Percentiles rank a stretch among this genome's conserved stretches.
phyloP scores from a whole-genome alignment of 2,797 vertebrate genomes.

The Sciaenops ocellatus region DNA sequence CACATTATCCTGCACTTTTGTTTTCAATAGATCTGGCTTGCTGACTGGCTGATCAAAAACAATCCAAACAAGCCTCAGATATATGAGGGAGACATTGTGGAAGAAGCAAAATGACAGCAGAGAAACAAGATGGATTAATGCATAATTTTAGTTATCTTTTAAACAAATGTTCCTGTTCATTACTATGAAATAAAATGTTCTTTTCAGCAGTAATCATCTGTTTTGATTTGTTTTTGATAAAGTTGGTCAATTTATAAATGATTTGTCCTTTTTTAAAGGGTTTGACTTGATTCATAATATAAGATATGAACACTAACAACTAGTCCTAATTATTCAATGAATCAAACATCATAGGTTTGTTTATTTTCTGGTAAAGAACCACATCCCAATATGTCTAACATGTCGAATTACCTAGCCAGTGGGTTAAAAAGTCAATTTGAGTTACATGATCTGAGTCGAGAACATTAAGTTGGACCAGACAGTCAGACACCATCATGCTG shows the following conservation, averaged over 20 bases:
- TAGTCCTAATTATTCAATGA: background rate
- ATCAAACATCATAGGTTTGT: background rate
- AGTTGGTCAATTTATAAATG: background rate
- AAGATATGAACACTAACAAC: background rate
- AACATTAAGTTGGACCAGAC: background rate
- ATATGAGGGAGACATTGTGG: slow-evolving; percentile 50
- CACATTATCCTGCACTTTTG: slow-evolving; percentile 3
- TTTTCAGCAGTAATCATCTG: background rate
- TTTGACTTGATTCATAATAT: background rate
- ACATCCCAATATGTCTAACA: background rate
- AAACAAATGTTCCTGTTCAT: background rate
- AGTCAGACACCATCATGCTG: background rate
- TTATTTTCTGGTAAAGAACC: background rate
- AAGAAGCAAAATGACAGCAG: slow-evolving; percentile 61
- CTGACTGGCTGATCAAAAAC: slow-evolving; percentile 94
- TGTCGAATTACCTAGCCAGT: background rate
- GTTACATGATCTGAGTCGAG: background rate
- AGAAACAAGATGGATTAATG: background rate
- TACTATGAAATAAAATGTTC: slow-evolving; percentile 13
- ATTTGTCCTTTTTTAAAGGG: background rate
- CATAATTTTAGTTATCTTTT: background rate
- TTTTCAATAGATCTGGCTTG: slow-evolving; percentile 90
- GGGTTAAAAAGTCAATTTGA: background rate
- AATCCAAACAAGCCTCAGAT: slow-evolving; percentile 92
- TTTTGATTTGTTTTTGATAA: slow-evolving; percentile 14